phyloP scores from a whole-genome alignment of 2,113 vertebrate genomes.

The Thunnus maccoyii region DNA sequence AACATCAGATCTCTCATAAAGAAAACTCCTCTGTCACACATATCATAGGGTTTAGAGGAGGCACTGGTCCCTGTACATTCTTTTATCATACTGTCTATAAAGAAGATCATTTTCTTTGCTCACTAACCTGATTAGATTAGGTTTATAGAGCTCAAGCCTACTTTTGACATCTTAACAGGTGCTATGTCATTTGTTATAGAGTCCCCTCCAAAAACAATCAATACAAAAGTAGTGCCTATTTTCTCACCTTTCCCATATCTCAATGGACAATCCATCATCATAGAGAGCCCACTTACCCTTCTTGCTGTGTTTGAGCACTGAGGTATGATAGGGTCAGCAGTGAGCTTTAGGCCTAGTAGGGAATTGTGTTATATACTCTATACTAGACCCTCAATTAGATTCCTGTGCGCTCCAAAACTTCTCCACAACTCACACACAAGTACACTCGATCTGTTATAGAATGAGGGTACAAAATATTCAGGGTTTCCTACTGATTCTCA shows the following conservation, averaged over 20 bases:
- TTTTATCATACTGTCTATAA: constrained; percentile 39
- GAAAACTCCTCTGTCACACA: constrained; percentile 42
- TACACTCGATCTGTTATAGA: neutral
- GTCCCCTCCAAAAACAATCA: constrained; percentile 65
- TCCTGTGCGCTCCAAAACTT: constrained; percentile 28
- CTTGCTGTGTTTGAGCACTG: constrained; percentile 35
- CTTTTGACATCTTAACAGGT: constrained; percentile 66
- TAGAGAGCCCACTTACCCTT: constrained; percentile 41
- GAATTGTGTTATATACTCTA: constrained; percentile 40
- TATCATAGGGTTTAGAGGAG: constrained; percentile 40
- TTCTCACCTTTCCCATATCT: constrained; percentile 65
- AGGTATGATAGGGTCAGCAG: constrained; percentile 38
- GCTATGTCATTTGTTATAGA: constrained; percentile 54
- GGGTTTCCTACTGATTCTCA: too few relatives aligned
- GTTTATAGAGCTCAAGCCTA: constrained; percentile 32
- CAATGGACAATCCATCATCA: constrained; percentile 74
- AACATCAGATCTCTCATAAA: constrained; percentile 12
- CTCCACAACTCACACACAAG: neutral
- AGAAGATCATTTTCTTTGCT: constrained; percentile 40
- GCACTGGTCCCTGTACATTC: constrained; percentile 4
- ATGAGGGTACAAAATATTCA: neutral
- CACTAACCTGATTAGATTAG: constrained; percentile 54
- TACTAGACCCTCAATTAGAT: constrained; percentile 51
- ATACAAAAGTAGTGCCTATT: constrained; percentile 64
- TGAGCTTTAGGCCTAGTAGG: constrained; percentile 29